Percentiles rank a stretch among this genome's conserved stretches.
These are phyloP conservation scores for human DNA, from an alignment of 2,113 vertebrate genomes.

Conservation along the genomic window DNA sequence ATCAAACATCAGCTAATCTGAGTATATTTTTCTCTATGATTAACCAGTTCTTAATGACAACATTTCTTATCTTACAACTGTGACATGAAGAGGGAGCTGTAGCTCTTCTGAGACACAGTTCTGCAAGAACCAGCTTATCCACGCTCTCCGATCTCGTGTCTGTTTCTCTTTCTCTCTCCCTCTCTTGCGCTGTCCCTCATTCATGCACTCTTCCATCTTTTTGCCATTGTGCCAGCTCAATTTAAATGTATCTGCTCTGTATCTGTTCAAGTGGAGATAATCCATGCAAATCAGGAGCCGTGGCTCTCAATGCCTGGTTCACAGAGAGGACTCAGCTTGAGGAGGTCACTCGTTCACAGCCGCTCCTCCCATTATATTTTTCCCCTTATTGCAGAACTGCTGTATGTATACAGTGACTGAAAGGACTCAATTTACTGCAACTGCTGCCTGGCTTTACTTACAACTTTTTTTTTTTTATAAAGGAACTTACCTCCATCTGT, in stretches of 20 bases:
- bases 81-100: constrained; percentile 98
- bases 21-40: constrained; percentile 50
- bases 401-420: constrained; percentile 87
- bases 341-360: constrained; percentile 92
- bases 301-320: constrained; percentile 92
- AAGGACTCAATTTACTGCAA: constrained; percentile 90
- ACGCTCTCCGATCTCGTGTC: constrained; percentile 79
- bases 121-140: constrained; percentile 79
- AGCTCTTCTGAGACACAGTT: constrained; percentile 90
- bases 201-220: constrained; percentile 78
- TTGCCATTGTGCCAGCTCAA: constrained; percentile 91
- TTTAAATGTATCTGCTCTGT: constrained; percentile 95
- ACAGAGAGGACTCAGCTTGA: constrained; percentile 93
- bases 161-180: constrained; percentile 73
- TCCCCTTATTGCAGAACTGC: constrained; percentile 86
- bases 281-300: constrained; percentile 97
- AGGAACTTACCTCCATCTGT: constrained; percentile 89
- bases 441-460: constrained; percentile 85
- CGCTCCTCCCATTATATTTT: constrained; percentile 89
- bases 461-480: constrained; percentile 84
- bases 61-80: constrained; percentile 85
- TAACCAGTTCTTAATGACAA: constrained; percentile 72
- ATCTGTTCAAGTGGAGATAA: constrained; percentile 97
- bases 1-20: constrained; percentile 33
- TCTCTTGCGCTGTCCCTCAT: constrained; percentile 60